Evolutionary conservation across 2,888 invertebrate genomes (phyloP).

Genomic region (Clitarchus hookeri): DNA sequence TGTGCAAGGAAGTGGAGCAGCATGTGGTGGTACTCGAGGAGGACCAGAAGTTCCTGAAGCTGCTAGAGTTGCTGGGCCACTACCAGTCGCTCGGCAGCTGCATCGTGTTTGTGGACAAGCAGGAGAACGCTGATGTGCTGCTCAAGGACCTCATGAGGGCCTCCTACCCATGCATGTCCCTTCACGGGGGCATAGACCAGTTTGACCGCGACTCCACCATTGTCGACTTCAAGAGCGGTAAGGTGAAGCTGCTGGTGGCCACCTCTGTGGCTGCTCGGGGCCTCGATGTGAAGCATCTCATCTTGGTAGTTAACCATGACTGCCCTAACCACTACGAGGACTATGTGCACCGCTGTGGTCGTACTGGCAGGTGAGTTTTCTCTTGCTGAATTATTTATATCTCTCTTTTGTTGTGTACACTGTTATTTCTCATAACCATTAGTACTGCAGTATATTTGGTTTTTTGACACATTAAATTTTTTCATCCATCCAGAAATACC

Average conservation of each 20-base stretch:
- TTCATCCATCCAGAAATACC: no score
- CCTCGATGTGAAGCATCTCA: slow-evolving; percentile 97
- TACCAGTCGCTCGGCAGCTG: slow-evolving; percentile 92
- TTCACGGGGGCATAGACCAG: slow-evolving; percentile 99
- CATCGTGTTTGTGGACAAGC: slow-evolving; percentile 97
- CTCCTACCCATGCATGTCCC: slow-evolving; percentile 93
- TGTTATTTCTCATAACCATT: no score
- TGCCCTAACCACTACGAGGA: slow-evolving; percentile 99
- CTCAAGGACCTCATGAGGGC: slow-evolving; percentile 95
- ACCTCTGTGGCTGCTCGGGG: slow-evolving; percentile 98
- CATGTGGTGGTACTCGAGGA: slow-evolving; percentile 92
- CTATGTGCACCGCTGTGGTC: slow-evolving; percentile 96
- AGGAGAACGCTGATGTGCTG: slow-evolving; percentile 93
- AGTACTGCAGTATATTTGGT: no score
- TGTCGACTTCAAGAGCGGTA: slow-evolving; percentile 94
- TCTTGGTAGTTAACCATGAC: slow-evolving; percentile 97
- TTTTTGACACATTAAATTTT: no score
- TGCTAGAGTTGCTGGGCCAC: slow-evolving; percentile 94
- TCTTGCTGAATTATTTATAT: background rate
- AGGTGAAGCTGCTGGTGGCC: slow-evolving; percentile 68
- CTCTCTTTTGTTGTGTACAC: no score
- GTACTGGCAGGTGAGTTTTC: slow-evolving; percentile 68
- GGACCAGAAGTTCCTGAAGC: slow-evolving; percentile 95
- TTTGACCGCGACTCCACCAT: slow-evolving; percentile 98
- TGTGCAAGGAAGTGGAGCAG: slow-evolving; percentile 97